These are phyloP conservation scores for Megathymus violae DNA, from an alignment of 1,140 invertebrate species.

Conservation along the genomic window DNA sequence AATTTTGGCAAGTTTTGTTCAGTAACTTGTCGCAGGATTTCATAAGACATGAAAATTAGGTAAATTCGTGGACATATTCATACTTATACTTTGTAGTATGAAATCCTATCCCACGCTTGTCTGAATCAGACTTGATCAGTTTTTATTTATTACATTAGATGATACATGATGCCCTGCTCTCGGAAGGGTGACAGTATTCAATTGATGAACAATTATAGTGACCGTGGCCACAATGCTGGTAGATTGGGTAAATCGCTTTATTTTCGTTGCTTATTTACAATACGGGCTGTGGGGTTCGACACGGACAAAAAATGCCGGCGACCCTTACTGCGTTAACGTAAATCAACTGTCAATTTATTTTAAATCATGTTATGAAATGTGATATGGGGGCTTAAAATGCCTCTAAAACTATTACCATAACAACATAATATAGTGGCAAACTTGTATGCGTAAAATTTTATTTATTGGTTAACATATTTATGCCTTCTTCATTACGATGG, in stretches of 20 bases:
- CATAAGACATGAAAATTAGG: too few relatives aligned
- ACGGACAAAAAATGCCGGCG: constrained; percentile 26
- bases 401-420: constrained; percentile 19
- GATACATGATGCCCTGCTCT: constrained; percentile 48
- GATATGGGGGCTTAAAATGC: constrained; percentile 19
- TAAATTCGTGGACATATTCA: too few relatives aligned
- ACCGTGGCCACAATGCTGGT: constrained; percentile 40
- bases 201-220: constrained; percentile 55
- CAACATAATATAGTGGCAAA: too few relatives aligned
- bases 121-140: too few relatives aligned
- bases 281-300: constrained; percentile 44
- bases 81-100: too few relatives aligned
- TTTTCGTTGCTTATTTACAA: constrained; percentile 54
- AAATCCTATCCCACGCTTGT: too few relatives aligned
- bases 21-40: too few relatives aligned
- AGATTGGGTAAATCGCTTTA: constrained; percentile 50
- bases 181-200: constrained; percentile 43
- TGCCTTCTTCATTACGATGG: too few relatives aligned
- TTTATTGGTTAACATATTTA: too few relatives aligned
- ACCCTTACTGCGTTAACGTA: constrained; percentile 20
- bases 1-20: too few relatives aligned
- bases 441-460: too few relatives aligned
- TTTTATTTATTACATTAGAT: constrained; percentile 47
- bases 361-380: constrained; percentile 21
- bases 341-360: constrained; percentile 28